Evolutionary conservation across 1,140 invertebrate genomes (phyloP).

Genomic region (Atopsyche davidsoni): DNA sequence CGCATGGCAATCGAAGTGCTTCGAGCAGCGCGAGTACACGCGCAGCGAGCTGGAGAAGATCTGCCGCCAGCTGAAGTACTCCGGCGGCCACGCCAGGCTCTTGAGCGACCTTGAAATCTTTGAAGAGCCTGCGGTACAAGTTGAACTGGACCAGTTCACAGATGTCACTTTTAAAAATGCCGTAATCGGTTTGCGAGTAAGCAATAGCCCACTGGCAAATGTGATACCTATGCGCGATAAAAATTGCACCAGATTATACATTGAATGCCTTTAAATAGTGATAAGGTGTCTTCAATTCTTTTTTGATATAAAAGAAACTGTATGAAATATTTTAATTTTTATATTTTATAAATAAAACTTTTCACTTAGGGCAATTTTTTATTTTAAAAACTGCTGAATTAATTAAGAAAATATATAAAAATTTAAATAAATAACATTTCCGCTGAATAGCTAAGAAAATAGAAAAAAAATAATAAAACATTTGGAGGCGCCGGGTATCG

Average conservation of each 20-base stretch:
- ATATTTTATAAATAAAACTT: not conserved
- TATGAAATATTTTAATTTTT: not conserved
- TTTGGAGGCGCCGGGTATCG: conserved; percentile 67
- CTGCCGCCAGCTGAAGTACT: conserved; percentile 18
- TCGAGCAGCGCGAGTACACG: conserved; percentile 26
- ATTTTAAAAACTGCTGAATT: not conserved
- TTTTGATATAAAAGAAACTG: not conserved
- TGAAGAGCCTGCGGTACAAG: conserved; percentile 7
- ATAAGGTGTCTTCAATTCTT: not conserved
- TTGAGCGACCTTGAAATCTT: conserved; percentile 1
- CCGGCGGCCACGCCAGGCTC: conserved; percentile 21
- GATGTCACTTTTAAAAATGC: conserved; percentile 21
- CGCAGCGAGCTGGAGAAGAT: conserved; percentile 24
- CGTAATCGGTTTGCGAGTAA: conserved; percentile 16
- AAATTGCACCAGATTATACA: conserved; percentile 20
- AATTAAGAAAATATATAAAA: not conserved
- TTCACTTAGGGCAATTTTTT: conserved; percentile 1
- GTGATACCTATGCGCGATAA: not conserved
- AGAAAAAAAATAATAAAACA: conserved; percentile 13
- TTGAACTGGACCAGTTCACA: conserved; percentile 20
- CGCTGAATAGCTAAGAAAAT: too few relatives aligned
- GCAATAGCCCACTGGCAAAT: conserved; percentile 12
- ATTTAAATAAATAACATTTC: too few relatives aligned
- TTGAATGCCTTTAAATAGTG: conserved; percentile 19
- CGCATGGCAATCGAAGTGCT: conserved; percentile 56